phyloP scores from a whole-genome alignment of 2,888 invertebrate genomes.

The Syrphus vitripennis region DNA sequence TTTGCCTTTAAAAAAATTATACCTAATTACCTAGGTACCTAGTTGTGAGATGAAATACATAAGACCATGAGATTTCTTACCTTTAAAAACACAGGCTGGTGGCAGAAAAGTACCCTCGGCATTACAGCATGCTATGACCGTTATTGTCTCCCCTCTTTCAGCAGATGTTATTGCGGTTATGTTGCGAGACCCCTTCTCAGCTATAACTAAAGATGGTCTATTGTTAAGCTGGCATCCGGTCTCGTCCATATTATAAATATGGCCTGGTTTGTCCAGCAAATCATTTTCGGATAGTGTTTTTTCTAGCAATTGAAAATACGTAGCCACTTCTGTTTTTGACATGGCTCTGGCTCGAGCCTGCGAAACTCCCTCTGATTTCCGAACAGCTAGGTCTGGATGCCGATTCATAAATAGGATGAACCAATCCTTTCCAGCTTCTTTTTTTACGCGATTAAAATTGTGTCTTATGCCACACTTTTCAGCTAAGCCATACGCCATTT shows the following conservation, averaged over 20 bases:
- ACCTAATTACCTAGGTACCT: background rate
- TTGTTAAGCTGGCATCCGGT: slow-evolving; percentile 70
- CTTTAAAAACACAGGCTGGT: slow-evolving; percentile 49
- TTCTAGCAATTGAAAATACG: slow-evolving; percentile 4
- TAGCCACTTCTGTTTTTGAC: no score
- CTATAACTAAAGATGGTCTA: slow-evolving; percentile 69
- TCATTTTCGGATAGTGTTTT: slow-evolving; percentile 39
- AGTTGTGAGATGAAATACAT: background rate
- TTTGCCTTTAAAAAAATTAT: slow-evolving; percentile 74
- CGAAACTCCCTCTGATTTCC: no score
- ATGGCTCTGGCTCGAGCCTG: no score
- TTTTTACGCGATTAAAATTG: background rate
- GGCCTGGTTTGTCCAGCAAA: slow-evolving; percentile 67
- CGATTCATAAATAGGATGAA: no score
- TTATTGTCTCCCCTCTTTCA: slow-evolving; percentile 75
- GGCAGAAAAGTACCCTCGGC: slow-evolving; percentile 76
- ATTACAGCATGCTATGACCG: slow-evolving; percentile 76
- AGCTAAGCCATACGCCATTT: background rate
- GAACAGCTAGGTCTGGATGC: no score
- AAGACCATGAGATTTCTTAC: no score
- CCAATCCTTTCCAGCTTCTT: no score
- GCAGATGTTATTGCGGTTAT: slow-evolving; percentile 72
- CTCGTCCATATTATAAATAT: slow-evolving; percentile 72
- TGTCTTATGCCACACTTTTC: background rate
- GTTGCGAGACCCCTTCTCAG: slow-evolving; percentile 72